Evolutionary conservation across 2,888 invertebrate genomes (phyloP), one percentile per base, ranked within the genome.

Genomic region (Rhingia rostrata): DNA sequence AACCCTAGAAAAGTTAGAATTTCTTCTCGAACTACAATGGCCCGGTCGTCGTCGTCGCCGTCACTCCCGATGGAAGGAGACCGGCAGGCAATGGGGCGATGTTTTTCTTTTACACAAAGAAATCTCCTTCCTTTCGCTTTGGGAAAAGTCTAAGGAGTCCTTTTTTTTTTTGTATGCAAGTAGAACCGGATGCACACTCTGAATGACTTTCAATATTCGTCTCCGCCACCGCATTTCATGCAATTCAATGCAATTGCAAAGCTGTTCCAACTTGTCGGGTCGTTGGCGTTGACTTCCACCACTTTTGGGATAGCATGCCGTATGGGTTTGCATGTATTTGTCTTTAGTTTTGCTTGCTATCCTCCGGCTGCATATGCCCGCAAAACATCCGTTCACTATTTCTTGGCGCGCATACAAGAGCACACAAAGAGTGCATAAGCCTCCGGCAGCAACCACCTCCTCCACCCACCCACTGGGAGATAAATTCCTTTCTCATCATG

Each of bases 151-250:
- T 70, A 54, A 58, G 64, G 30, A 70, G 58, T 66, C 41, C 53
- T 61, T 22, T 12, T 22, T 45, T 63, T 61, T 12, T 63, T 22
- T 22, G 22, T 22, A 22, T 47, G 51, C n/a, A 60, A 66, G 70
- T 70, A 30, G 60, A 66, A 75, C 70, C 75, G 81, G 81, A 77
- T 82, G 75, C 75, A 82, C 81, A 75, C 53, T 72, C 70, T 75
- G 75, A 82, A 75, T 75, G 45, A 58, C 64, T 60, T 75, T 77
- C 75, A 75, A 66, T 82, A 64, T 77, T 69, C 70, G 54, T 75
- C 75, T 70, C 37, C 41, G 53, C 10, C 45, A 49, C 30, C 53
- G 58, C 37, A 63, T 49, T 54, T 49, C 75, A 70, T 77, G 64
- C 81, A 77, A 64, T 77, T 67, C 72, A 77, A 77, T 77, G 67